phyloP scores from a whole-genome alignment of 2,113 vertebrate species.

The Larimichthys crocea region DNA sequence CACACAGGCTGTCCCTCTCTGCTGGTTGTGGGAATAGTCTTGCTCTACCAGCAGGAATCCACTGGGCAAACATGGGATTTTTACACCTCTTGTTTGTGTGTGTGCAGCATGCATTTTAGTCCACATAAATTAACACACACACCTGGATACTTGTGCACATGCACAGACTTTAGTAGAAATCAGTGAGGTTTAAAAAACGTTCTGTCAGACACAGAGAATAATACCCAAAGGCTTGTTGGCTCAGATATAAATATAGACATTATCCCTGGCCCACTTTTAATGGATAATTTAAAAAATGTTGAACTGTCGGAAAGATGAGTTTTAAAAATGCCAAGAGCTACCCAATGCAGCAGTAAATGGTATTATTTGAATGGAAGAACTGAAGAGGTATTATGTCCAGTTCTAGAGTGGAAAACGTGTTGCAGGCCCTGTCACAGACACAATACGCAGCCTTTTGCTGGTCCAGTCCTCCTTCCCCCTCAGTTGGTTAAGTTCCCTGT shows the following conservation, averaged over 20 bases:
- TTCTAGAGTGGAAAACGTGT: constrained; percentile 11
- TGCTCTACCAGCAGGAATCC: constrained; percentile 54
- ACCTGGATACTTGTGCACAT: neutral
- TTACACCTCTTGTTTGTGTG: constrained; percentile 41
- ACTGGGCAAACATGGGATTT: constrained; percentile 43
- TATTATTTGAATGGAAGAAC: constrained; percentile 13
- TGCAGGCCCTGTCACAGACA: constrained; percentile 12
- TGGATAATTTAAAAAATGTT: constrained; percentile 23
- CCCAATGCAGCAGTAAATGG: neutral
- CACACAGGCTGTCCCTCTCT: constrained; percentile 45
- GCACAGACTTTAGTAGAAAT: constrained; percentile 15
- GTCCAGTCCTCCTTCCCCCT: constrained; percentile 8
- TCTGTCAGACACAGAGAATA: constrained; percentile 28
- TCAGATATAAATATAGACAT: constrained; percentile 35
- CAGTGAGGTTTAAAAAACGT: constrained; percentile 29
- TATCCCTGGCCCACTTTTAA: neutral
- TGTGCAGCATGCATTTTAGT: constrained; percentile 3
- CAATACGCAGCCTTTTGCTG: constrained; percentile 28
- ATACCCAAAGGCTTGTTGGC: constrained; percentile 21
- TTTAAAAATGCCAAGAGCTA: neutral
- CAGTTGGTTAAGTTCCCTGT: constrained; percentile 23
- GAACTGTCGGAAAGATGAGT: neutral
- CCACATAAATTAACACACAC: neutral
- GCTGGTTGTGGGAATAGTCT: constrained; percentile 55
- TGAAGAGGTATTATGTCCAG: neutral